Base-by-base conservation (phyloP, 1,140 invertebrate species). In the Platyscapa corneri region DNA sequence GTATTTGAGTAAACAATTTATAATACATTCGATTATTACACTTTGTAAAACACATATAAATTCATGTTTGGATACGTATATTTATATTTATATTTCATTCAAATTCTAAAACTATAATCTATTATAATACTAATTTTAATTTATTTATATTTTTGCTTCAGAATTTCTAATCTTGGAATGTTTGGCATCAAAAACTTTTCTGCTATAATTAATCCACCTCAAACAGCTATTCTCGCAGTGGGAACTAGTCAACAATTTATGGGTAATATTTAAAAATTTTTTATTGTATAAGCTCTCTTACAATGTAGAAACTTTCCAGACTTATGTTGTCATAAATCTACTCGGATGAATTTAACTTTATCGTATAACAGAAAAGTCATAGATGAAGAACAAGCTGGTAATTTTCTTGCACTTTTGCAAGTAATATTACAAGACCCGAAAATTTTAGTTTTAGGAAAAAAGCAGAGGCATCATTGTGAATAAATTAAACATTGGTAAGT, bases 141-240 rank as follows among this genome's bases (percentile, higher is more conserved):
- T 16, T 70, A n/a, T 37, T 46, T 23, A 27, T 53, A 60, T 82
- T 78, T 78, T 83, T 76, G 42, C 80, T 84, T 32, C 64, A 96
- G 96, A 30, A 96, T 99, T 64, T 99, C 99, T 0, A 99, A 99
- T 94, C 94, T 99, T 86, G 99, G 99, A 90, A 99, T 99, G 99
- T 99, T 97, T 93, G 98, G 98, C 92, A 91, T 98, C 37, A 95
- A 95, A 84, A 95, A 97, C 90, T 98, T 98, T 92, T 96, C 95
- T 90, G 97, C 97, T 10, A 98, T 98, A 42, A 93, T 93, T 87
- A 93, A 93, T 90, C 93, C 92, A 70, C 93, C 93, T 27, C 93
- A 93, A 87, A 92, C 90, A 39, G 92, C 91, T 1, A 92, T 98
- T 92, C 92, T 99, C 42, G 98, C 98, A 20, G 95, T 97, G 88